Evolutionary conservation across 1,140 invertebrate genomes (phyloP), one percentile per base, ranked within the genome.

Genomic region (Pseudoatta argentina): DNA sequence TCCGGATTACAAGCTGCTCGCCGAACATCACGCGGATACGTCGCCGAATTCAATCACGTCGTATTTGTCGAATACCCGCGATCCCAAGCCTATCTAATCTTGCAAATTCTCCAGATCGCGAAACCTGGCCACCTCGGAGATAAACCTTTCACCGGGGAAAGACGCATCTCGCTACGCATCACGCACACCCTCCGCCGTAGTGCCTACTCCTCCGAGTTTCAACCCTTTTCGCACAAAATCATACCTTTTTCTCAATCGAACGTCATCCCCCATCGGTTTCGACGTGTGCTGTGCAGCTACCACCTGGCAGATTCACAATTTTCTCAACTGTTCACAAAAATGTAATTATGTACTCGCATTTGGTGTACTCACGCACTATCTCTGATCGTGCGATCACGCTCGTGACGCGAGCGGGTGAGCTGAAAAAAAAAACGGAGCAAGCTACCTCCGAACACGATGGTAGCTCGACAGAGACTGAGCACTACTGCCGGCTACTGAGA

Each of bases 191-290:
- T 61, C n/a, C 53, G n/a, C 27, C 48, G 21, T 12, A 5, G 21
- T 1, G 27, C 34, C 55, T 44, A 59, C 12, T 67, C 27, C 18
- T 61, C 16, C 27, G 16, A 24, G 21, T n/a, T 16, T 30, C 27
- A 39, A 64, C 14, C 34, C 34, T 48, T 34, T 18, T 67, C 63
- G 7, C 61, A 6, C 48, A 30, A 8, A 67, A 51, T 51, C 67
- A 61, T 91, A 92, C 91, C 91, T 89, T 67, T 86, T 77, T 73
- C 64, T 89, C 91, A 91, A 93, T 83, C 91, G 87, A 88, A 93
- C 91, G 73, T 92, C 92, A 92, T 93, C 86, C 87, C 87, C 92
- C 92, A 93, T 92, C 69, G 69, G 72, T 66, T 86, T 81, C 30
- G 18, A 30, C 27, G 16, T 64, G 63, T 64, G 63, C 27, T 34